Evolutionary conservation across 2,888 invertebrate species (phyloP).

Genomic region (Boloria selene): DNA sequence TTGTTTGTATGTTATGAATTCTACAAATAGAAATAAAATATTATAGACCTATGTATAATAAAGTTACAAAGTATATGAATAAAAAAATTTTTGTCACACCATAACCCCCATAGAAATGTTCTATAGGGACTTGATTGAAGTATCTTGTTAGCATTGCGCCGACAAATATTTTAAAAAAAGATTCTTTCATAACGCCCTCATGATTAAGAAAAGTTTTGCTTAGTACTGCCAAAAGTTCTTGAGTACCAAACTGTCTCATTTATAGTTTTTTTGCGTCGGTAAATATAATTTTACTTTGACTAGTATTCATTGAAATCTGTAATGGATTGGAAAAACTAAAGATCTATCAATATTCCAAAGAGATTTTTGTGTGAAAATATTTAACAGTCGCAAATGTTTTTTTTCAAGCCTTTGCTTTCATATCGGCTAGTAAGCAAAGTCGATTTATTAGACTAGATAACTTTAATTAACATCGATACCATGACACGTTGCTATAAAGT

Average conservation of each 20-base stretch:
- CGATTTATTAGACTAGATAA: slow-evolving; percentile 12
- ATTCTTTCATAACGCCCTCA: background rate
- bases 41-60: background rate
- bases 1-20: slow-evolving; percentile 35
- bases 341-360: no score
- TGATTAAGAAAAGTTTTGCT: slow-evolving; percentile 2
- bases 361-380: no score
- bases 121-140: background rate
- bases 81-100: background rate
- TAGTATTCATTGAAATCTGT: no score
- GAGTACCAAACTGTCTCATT: background rate
- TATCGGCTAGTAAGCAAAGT: slow-evolving; percentile 9
- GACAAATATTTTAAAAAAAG: background rate
- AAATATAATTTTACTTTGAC: no score
- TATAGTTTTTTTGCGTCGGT: background rate
- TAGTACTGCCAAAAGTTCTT: background rate
- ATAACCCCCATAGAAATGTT: background rate
- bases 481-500: slow-evolving; percentile 22
- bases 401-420: background rate
- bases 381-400: background rate
- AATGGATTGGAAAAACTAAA: no score
- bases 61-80: no score
- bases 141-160: slow-evolving; percentile 9
- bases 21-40: slow-evolving; percentile 15
- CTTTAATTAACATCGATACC: slow-evolving; percentile 23